Evolutionary conservation across 2,113 vertebrate species (phyloP), one percentile per base, ranked within the genome.

Genomic region (Trachemys scripta): DNA sequence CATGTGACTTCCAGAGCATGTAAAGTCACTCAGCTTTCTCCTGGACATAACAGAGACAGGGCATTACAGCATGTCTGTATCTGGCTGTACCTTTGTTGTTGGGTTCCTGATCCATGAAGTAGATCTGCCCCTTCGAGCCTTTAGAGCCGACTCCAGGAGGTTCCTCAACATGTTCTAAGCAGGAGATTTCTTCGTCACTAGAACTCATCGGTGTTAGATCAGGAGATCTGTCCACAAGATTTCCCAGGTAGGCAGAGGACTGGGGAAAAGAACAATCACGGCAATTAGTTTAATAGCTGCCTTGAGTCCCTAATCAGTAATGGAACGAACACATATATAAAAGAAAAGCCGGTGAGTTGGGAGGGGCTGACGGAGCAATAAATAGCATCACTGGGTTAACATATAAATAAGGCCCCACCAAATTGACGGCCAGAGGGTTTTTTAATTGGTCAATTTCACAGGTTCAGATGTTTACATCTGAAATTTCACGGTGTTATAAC

Each of bases 101-200:
- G 38, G 2, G 35, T 19, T 42, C 86, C 2, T 11, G 13, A 1
- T 69, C 24, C 16, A 11, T 25, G 17, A 22, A 47, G 20, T 25
- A 27, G 9, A 3, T 10, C 8, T 24, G 14, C 13, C 57, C 79
- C 4, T 42, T 22, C 2, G 79, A 42, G 35, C 51, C 54, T 1
- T 12, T 2, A 6, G 16, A 42, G 1, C 42, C 35, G 2, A 5
- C 24, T 6, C 72, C 65, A 4, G 53, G 72, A 5, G 16, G 31
- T 2, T 84, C 86, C 22, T 84, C 91, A 7, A 12, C 54, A 57
- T 49, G 31, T 14, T 80, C 72, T 12, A 88, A 31, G 19, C 86
- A 53, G 5, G 57, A 16, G 12, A 38, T 47, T 72, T 92, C 85
- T 12, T 92, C 86, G 2, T 80, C 49, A 25, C 16, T 80, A 25